Percentiles rank a stretch among this genome's conserved stretches.
Evolutionary conservation across 1,140 invertebrate genomes (phyloP).

Genomic region (Cydia strobilella): DNA sequence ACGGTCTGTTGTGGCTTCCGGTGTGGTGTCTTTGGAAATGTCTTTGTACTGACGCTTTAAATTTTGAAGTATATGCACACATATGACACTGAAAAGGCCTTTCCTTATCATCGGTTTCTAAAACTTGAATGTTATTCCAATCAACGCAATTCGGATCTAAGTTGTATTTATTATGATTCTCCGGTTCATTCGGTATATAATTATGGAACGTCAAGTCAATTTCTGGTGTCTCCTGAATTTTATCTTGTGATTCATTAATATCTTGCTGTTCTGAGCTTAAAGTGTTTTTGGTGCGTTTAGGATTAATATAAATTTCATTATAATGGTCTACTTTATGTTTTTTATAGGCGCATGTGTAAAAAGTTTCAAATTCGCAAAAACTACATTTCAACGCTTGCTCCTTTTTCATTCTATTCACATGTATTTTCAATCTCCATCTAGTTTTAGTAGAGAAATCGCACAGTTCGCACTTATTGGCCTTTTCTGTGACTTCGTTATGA

Average conservation of each 20-base stretch:
- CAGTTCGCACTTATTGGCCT: conserved; percentile 52
- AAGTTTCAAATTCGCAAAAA: conserved; percentile 45
- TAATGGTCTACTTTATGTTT: conserved; percentile 54
- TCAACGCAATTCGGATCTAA: conserved; percentile 52
- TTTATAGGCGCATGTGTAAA: conserved; percentile 55
- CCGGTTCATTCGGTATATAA: neutral
- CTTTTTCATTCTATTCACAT: conserved; percentile 53
- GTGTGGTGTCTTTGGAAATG: conserved; percentile 65
- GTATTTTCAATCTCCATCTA: conserved; percentile 56
- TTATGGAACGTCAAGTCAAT: neutral
- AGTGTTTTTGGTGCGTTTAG: neutral
- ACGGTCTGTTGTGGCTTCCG: conserved; percentile 50
- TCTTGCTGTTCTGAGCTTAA: neutral
- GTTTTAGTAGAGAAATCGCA: conserved; percentile 61
- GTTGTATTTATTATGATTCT: conserved; percentile 46
- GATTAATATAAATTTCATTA: conserved; percentile 43
- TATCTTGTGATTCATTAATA: conserved; percentile 3
- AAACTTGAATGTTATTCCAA: conserved; percentile 58
- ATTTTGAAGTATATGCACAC: conserved; percentile 56
- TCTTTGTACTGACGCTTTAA: conserved; percentile 63
- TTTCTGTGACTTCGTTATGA: conserved; percentile 55
- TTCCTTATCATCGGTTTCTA: conserved; percentile 51
- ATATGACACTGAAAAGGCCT: conserved; percentile 54
- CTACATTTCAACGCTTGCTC: conserved; percentile 45
- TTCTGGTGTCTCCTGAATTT: neutral